Conservation (phyloP, 2,113 vertebrate genomes). For the Cyphomyrus discorhynchus region DNA sequence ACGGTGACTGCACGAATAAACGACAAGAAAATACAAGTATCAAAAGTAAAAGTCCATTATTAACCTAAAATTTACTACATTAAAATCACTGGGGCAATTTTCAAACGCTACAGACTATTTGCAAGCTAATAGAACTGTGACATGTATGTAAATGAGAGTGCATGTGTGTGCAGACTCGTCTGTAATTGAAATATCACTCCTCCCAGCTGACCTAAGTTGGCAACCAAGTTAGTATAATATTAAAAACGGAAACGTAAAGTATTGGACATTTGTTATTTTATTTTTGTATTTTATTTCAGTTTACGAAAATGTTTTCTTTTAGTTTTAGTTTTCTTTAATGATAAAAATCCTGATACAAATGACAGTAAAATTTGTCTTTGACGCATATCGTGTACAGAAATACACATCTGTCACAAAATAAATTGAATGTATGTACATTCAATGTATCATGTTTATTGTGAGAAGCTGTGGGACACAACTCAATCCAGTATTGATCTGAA, state of each 20-base stretch:
- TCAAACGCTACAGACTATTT: too few relatives aligned
- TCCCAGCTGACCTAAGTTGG: not conserved
- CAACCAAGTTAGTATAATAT: not conserved
- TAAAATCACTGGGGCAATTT: too few relatives aligned
- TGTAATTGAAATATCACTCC: not conserved
- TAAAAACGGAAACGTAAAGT: not conserved
- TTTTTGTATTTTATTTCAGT: not conserved
- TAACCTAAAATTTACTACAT: too few relatives aligned
- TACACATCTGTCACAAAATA: not conserved
- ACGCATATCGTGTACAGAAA: not conserved
- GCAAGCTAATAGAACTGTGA: too few relatives aligned
- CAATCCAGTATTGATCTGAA: not conserved
- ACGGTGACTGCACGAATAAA: too few relatives aligned
- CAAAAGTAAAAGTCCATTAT: too few relatives aligned
- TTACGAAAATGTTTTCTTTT: not conserved
- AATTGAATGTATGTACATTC: not conserved
- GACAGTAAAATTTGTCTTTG: not conserved
- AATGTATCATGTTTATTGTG: not conserved
- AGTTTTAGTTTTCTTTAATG: not conserved
- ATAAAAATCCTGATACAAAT: not conserved
- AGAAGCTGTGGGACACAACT: not conserved
- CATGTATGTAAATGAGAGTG: too few relatives aligned
- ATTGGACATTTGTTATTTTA: not conserved
- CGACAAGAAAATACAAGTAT: too few relatives aligned
- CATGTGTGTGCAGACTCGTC: too few relatives aligned